Base-by-base conservation (phyloP, 2,888 invertebrate genomes). In the Patella ulyssiponensis region DNA sequence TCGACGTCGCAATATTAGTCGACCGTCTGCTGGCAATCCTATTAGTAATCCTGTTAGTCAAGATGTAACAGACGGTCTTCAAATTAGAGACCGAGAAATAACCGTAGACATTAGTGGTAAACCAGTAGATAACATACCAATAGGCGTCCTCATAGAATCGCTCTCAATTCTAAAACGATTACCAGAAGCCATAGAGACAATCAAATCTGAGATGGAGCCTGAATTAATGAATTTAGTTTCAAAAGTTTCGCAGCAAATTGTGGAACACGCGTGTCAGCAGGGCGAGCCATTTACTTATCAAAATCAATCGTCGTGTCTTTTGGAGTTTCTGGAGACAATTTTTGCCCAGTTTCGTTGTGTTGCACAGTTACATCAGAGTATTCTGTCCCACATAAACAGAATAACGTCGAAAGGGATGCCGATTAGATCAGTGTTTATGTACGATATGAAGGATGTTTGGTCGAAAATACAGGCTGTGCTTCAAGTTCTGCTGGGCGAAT, bases 381-480 rank as follows among this genome's bases (percentile, higher is more conserved):
- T 96, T 20, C 91, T 96, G 2, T 86, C 86, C 51, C 91, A 92
- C 80, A 86, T 92, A 2, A 83, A 88, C 74, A 85, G 90, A 77
- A 88, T 87, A 54, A 86, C 86, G 88, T 82, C 83, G n/a, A 85
- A 86, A 64, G 87, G 88, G 44, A 86, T 88, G 70, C 87, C 86
- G 17, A 82, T 89, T 27, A 83, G 84, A 69, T 83, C 86, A 12
- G 86, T 88, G 58, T 82, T 84, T 76, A 90, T 95, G 71, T 96
- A 96, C 89, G 94, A 94, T 87, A 94, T 95, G 89, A 93, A 95
- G 64, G 96, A 96, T 90, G 96, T 96, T 84, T 98, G 97, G 97
- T 94, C 95, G 69, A 95, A 96, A 86, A 96, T 97, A 58, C 97
- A 98, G 91, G 95, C 95, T 90, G 96, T 96, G 87, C 91, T 97